Evolutionary conservation across 2,888 invertebrate genomes (phyloP), one percentile per base, ranked within the genome.

Genomic region (Amblyteles armatorius): DNA sequence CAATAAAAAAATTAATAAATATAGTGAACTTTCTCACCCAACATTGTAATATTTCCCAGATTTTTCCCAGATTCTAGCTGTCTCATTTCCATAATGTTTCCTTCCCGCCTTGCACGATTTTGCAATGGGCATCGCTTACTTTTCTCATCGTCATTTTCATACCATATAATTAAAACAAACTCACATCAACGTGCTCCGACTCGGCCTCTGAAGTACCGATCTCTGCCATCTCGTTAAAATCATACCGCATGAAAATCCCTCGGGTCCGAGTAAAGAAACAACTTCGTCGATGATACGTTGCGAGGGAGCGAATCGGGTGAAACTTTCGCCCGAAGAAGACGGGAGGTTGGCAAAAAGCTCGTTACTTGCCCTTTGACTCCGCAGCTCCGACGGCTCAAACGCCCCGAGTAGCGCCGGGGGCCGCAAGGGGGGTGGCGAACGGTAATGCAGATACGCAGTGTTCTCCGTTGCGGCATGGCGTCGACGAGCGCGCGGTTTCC

Each of bases 321-420:
- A 44, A 4, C 19, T 72, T 60, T 36, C 65, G 60, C 36, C 16
- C 29, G 48, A 60, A 44, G 79, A 71, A 74, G 74, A 55, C 60
- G 60, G 5, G 73, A 11, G 52, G 72, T 80, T 80, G 55, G 60
- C 13, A 78, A 36, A 74, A 81, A 69, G 77, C 67, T 81, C 68
- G 81, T 84, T 81, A 81, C 55, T 2, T 40, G 82, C 26, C 79
- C 77, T 77, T 77, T 55, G 77, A 77, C 67, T 36, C n/a, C 55
- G 50, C 26, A 36, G 55, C 26, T 22, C 55, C 55, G 26, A 44
- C 36, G 22, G 65, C 67, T 77, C 67, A 55, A 52, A 67, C 16
- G 16, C 67, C 67, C 26, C 22, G 11, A 22, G 40, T 11, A 33
- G 33, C 6, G 6, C 33, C 5, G 52, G 22, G 22, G 22, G 26